Base-by-base conservation (phyloP, 2,113 vertebrate genomes). In the Thermophis baileyi region DNA sequence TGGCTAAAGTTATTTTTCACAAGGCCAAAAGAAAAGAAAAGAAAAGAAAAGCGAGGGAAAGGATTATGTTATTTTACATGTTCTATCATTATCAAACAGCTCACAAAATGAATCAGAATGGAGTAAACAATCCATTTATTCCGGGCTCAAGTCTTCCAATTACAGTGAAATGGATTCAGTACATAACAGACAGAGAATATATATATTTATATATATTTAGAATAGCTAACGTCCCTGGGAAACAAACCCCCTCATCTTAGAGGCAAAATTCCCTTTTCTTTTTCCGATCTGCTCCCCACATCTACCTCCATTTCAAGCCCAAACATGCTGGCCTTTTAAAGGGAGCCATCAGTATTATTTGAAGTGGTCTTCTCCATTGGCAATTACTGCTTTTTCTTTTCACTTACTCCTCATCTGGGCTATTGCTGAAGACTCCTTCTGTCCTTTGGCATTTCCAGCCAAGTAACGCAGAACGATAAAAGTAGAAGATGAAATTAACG, bases 221-320 rank as follows among this genome's bases (percentile, higher is more conserved):
- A 44, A 44, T 44, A 47, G 14, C 46, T 44, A 92, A 91, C 46
- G 25, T 54, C n/a, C 86, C 60, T 40, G 40, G 85, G 89, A 87
- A 55, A 24, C 6, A 55, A 89, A 25, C 2, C 49, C 49, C 49
- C 35, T 85, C 85, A 69, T 54, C 87, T 92, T 94, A 54, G 44
- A 44, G 46, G 6, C 46, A 47, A 47, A 47, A 47, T 47, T 47
- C 3, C 3, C 6, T 47, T 92, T 89, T 47, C 30, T 74, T 55
- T 57, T 94, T 87, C 24, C 49, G 51, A 30, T 60, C 57, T 94
- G 54, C 18, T 92, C 81, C 22, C 11, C 51, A 92, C 40, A 93
- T 25, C 27, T n/a, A 53, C 16, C 88, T 91, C 40, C 27, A 91
- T 63, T 11, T 25, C 18, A 35, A 85, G 63, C 1, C 86, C 5